Base-by-base conservation (phyloP, 1,140 invertebrate species). In the Helicoverpa armigera region DNA sequence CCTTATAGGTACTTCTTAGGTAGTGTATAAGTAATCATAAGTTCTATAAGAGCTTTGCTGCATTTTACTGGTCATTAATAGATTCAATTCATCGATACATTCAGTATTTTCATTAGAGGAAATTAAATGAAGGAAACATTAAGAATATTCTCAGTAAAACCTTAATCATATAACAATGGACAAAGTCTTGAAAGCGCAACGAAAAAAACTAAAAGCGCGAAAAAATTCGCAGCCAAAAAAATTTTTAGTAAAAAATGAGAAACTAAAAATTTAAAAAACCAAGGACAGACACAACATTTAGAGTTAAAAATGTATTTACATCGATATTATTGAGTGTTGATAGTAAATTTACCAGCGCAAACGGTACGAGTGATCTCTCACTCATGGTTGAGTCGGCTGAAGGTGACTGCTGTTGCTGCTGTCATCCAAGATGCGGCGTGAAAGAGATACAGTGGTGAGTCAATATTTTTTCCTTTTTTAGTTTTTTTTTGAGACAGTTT, bases 341-440 rank as follows among this genome's bases (percentile, higher is more conserved):
- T 87, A 92, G 88, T 92, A 92, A 91, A 94, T 90, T 95, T 95
- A 95, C 95, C 95, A 95, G 92, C 84, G 94, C 94, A 88, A 94
- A 95, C 50, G 95, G 95, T 72, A 95, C 92, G 54, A 95, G 90
- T 2, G 94, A 95, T 82, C 95, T 85, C 86, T 95, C 95, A 87
- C 95, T 95, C 94, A 95, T 95, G 12, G 94, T 95, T 0, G 95
- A 95, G 86, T 95, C 95, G 14, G 94, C 95, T n/a, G 95, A 95
- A 18, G 95, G 95, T 11, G 95, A 95, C 73, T 95, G 95, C 77
- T 93, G 91, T 58, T 95, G 95, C 88, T 95, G 94, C 91, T 94
- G 91, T 87, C 88, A 58, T 87, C 89, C 88, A 2, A 74, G 53
- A 83, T 82, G 81, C 51, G 76, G 88, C 90, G 87, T 90, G 91